A percentile compares a stretch with the other conserved stretches of the same genome.
phyloP scores from a whole-genome alignment of 1,140 invertebrate genomes.

The Phthorimaea operculella region DNA sequence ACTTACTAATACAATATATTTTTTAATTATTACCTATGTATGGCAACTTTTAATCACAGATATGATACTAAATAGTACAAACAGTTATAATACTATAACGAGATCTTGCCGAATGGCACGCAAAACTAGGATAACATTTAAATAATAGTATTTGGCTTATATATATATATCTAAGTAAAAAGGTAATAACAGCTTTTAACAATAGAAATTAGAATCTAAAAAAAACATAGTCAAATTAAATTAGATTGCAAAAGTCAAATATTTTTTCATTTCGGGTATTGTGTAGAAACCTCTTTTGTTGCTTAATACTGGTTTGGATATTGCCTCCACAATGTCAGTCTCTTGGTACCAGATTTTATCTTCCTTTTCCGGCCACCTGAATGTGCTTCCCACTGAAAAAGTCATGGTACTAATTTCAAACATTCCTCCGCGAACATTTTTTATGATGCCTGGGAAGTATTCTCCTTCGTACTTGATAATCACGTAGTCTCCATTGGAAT shows the following conservation, averaged over 20 bases:
- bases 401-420: conserved; percentile 16
- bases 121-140: no score
- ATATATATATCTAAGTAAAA: not conserved
- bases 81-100: no score
- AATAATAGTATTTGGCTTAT: not conserved
- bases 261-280: conserved; percentile 16
- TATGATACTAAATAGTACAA: no score
- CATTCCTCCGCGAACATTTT: conserved; percentile 8
- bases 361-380: conserved; percentile 11
- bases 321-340: conserved; percentile 1
- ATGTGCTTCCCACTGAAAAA: conserved; percentile 13
- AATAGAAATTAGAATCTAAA: conserved; percentile 5
- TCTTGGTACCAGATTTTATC: conserved; percentile 14
- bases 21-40: not conserved
- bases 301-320: not conserved
- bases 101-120: no score
- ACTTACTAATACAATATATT: not conserved
- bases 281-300: conserved; percentile 13
- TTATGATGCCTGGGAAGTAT: conserved; percentile 12
- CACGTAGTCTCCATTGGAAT: conserved; percentile 10
- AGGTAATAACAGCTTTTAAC: not conserved
- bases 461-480: conserved; percentile 15
- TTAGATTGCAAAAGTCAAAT: conserved; percentile 5
- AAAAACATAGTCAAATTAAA: conserved; percentile 9
- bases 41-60: no score